Evolutionary conservation across 2,113 vertebrate species (phyloP), one percentile per base, ranked within the genome.

Genomic region (Pampusana beccarii): DNA sequence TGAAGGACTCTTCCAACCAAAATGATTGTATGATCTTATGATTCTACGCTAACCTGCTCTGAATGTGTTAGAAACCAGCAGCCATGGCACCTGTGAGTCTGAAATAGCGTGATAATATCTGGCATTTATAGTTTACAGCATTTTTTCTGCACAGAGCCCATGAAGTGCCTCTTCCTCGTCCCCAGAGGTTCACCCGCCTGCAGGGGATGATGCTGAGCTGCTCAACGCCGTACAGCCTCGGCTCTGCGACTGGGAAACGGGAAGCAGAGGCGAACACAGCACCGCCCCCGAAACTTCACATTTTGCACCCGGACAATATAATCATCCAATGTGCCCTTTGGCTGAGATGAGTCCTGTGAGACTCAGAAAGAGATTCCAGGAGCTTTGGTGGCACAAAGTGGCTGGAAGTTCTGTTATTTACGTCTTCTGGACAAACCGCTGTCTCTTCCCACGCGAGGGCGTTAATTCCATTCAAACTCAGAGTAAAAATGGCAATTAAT

Each of bases 141-240:
- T 9, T 23, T 67, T 21, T 33, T 23, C 51, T 13, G 24, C 25
- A 26, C 53, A 21, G 36, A 36, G 44, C 51, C 44, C 10, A 14
- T 2, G 56, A 28, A 53, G 44, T 2, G 25, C 61, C 19, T 8
- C 29, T 28, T 5, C 8, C 40, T 11, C 12, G 13, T 40, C 18
- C 0, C 14, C 14, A 34, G 53, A 24, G 36, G 46, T 7, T 3
- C 33, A 28, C 44, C 23, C 1, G 0, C 21, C 57, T 7, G 0
- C 19, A 25, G 44, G 20, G 31, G 18, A 66, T 6, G 3, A 6
- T 4, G 11, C 62, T 16, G 50, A n/a, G 64, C 31, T 9, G 70
- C 34, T 16, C 11, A 8, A 3, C 29, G 19, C n/a, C 8, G 1
- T 2, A 1, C 3, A 1, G 8, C 50, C n/a, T 17, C 26, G 0